These are phyloP conservation scores for Apodemia hepburni DNA, from an alignment of 2,888 invertebrate species.

Conservation along the genomic window DNA sequence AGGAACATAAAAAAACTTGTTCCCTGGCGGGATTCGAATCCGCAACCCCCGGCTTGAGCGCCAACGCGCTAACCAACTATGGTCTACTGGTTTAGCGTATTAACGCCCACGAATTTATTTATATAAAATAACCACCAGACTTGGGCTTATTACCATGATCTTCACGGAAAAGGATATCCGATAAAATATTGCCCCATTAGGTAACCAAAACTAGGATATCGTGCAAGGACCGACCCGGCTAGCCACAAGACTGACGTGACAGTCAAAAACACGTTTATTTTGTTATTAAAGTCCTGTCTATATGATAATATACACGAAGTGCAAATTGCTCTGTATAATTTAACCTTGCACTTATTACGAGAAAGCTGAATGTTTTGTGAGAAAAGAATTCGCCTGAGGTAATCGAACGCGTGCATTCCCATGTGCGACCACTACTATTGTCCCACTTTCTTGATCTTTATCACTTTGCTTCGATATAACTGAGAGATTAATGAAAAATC, in stretches of 20 bases:
- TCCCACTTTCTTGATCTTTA: conserved; percentile 34
- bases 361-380: conserved; percentile 47
- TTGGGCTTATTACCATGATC: too few species aligned
- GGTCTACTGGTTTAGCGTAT: too few species aligned
- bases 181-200: too few species aligned
- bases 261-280: neutral
- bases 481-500: too few species aligned
- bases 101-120: too few species aligned
- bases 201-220: neutral
- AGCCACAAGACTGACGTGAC: too few species aligned
- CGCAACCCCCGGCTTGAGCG: too few species aligned
- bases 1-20: too few species aligned
- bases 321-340: conserved; percentile 41
- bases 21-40: too few species aligned
- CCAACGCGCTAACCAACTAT: too few species aligned
- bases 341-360: conserved; percentile 55
- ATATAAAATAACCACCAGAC: too few species aligned
- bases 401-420: conserved; percentile 51
- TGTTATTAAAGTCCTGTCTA: neutral
- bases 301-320: conserved; percentile 4
- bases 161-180: too few species aligned
- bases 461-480: conserved; percentile 23
- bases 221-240: neutral
- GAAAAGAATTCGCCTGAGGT: conserved; percentile 63
- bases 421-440: conserved; percentile 45